phyloP scores from a whole-genome alignment of 2,797 vertebrate species.

The Sebastes alutus region DNA sequence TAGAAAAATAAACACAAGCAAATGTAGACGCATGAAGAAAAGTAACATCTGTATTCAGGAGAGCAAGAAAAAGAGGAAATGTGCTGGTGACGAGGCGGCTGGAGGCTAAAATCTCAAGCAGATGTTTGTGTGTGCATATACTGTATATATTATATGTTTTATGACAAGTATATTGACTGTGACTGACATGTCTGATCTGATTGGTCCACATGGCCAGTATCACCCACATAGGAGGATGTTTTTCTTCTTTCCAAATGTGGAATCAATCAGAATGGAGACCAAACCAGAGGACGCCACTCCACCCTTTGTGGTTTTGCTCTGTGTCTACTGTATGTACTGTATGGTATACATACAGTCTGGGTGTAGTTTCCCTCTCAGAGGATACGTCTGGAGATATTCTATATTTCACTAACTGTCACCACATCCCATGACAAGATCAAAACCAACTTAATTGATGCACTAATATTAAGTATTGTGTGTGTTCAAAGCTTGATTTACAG shows the following conservation, averaged over 20 bases:
- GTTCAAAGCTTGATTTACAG: neutral
- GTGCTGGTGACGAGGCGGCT: neutral
- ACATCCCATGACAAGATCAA: neutral
- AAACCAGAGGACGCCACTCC: conserved; percentile 46
- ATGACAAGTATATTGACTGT: neutral
- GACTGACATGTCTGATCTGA: neutral
- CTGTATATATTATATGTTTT: neutral
- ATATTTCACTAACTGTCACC: neutral
- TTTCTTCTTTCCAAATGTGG: conserved; percentile 47
- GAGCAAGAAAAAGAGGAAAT: neutral
- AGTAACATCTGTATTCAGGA: neutral
- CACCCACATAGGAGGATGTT: neutral
- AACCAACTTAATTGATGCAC: neutral
- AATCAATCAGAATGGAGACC: conserved; percentile 44
- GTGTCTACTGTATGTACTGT: neutral
- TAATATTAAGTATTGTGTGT: neutral
- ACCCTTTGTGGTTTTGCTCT: conserved; percentile 35
- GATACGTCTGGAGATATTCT: neutral
- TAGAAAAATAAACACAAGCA: neutral
- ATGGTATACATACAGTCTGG: neutral
- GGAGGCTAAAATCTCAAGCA: neutral
- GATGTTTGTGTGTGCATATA: neutral
- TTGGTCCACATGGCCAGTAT: neutral
- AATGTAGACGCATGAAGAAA: neutral
- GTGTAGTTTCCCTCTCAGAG: neutral